A percentile compares a stretch with the other conserved stretches of the same genome.
phyloP scores from a whole-genome alignment of 2,797 vertebrate species.

The Lindbergichthys nudifrons region DNA sequence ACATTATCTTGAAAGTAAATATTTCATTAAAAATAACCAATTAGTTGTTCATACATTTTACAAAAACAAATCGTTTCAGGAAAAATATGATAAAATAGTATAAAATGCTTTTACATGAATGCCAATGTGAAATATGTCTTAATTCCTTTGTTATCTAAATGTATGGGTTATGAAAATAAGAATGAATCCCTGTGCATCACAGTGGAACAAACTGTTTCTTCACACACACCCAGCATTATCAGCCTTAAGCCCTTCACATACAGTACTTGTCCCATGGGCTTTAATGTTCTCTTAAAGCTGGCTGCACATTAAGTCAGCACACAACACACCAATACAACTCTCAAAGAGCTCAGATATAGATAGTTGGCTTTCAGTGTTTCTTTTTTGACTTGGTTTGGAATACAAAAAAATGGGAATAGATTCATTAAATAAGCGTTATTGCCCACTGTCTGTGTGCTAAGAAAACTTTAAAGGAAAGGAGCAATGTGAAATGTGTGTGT shows the following conservation, averaged over 20 bases:
- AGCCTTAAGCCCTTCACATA: constrained; percentile 6
- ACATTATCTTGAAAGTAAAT: not conserved
- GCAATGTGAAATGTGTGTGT: not conserved
- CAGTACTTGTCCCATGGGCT: constrained; percentile 8
- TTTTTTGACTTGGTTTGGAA: constrained; percentile 4
- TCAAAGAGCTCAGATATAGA: not conserved
- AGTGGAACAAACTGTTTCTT: constrained; percentile 6
- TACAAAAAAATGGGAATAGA: not conserved
- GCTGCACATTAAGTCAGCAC: constrained; percentile 19
- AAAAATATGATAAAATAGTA: not conserved
- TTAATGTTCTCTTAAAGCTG: constrained; percentile 16
- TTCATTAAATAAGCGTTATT: not conserved
- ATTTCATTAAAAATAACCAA: not conserved
- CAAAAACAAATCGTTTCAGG: too few species aligned
- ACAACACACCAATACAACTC: constrained; percentile 5
- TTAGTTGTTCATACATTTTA: too few species aligned
- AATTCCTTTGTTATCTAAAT: not conserved
- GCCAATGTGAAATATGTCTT: not conserved
- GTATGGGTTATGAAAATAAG: not conserved
- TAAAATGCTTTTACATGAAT: not conserved
- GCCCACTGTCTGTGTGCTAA: not conserved
- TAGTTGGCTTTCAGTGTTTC: not conserved
- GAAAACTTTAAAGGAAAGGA: constrained; percentile 19
- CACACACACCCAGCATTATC: not conserved
- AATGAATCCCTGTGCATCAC: not conserved